Percentiles rank a stretch among this genome's conserved stretches.
phyloP scores from a whole-genome alignment of 1,140 invertebrate species.

The Tetragonula clypearis region DNA sequence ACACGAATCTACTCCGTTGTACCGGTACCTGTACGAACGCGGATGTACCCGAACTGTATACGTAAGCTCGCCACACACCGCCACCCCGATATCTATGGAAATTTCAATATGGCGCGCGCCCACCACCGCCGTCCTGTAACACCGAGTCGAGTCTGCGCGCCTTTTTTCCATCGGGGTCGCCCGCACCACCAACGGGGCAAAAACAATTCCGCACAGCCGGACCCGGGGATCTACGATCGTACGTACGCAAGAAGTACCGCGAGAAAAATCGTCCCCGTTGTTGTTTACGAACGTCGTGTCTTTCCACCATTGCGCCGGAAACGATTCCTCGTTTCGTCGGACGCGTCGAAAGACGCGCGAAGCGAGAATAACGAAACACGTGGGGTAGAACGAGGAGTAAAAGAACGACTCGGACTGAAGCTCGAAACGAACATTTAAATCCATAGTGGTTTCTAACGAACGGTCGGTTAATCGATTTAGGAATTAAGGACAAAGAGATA shows the following conservation, averaged over 20 bases:
- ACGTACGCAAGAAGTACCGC: not conserved
- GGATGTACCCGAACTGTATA: not conserved
- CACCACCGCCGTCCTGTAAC: slow-evolving; percentile 1
- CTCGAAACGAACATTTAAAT: too few relatives aligned
- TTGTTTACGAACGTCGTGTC: not conserved
- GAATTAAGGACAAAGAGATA: too few relatives aligned
- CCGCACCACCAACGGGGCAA: slow-evolving; percentile 4
- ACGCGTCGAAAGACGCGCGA: not conserved
- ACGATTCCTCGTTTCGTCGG: not conserved
- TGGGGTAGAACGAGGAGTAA: not conserved
- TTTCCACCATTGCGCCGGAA: not conserved
- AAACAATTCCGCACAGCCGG: slow-evolving; percentile 47
- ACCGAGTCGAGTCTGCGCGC: slow-evolving; percentile 49
- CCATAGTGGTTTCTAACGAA: too few relatives aligned
- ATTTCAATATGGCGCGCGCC: slow-evolving; percentile 69
- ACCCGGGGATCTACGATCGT: not conserved
- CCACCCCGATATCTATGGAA: slow-evolving; percentile 60
- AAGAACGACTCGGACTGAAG: not conserved
- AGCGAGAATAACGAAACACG: not conserved
- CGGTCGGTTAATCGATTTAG: too few relatives aligned
- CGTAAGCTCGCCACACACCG: slow-evolving; percentile 39
- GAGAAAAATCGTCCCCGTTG: not conserved
- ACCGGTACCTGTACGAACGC: slow-evolving; percentile 56
- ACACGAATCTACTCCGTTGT: not conserved
- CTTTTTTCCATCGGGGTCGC: slow-evolving; percentile 44